These are phyloP conservation scores for Oopsacas minuta DNA, from an alignment of 37 sponge, comb jelly and placozoan species.

Conservation along the genomic window DNA sequence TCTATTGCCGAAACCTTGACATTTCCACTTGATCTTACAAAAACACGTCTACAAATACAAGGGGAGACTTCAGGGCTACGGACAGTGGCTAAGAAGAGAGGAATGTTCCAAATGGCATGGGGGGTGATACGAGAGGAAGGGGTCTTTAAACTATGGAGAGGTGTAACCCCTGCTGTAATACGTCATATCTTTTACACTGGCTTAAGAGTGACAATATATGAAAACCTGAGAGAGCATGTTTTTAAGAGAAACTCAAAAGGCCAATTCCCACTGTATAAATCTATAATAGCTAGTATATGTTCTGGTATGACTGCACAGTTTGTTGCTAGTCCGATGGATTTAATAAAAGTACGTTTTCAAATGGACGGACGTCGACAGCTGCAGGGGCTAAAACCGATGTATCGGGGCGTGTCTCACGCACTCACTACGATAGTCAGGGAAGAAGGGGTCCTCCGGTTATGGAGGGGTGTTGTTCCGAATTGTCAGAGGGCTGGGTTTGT, in stretches of 20 bases:
- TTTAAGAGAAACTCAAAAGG: slow-evolving; percentile 39
- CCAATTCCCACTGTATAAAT: slow-evolving; percentile 56
- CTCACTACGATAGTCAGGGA: slow-evolving; percentile 36
- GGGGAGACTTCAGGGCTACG: slow-evolving; percentile 25
- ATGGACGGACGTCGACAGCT: slow-evolving; percentile 61
- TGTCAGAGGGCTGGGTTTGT: slow-evolving; percentile 71
- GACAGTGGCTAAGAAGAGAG: slow-evolving; percentile 26
- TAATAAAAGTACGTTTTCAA: slow-evolving; percentile 65
- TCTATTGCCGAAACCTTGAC: slow-evolving; percentile 31
- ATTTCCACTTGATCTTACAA: slow-evolving; percentile 68
- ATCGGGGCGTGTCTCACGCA: slow-evolving; percentile 47
- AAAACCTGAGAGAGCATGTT: slow-evolving; percentile 46
- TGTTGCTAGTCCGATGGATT: slow-evolving; percentile 71
- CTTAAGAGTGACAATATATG: slow-evolving; percentile 58
- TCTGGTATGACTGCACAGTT: slow-evolving; percentile 64
- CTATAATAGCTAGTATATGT: slow-evolving; percentile 52
- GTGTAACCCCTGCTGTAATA: slow-evolving; percentile 53
- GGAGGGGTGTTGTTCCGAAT: slow-evolving; percentile 78
- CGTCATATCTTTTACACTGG: slow-evolving; percentile 63
- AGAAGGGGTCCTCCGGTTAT: slow-evolving; percentile 51
- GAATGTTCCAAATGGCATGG: slow-evolving; percentile 39
- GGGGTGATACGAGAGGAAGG: slow-evolving; percentile 67
- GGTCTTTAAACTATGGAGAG: slow-evolving; percentile 49
- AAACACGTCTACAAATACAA: slow-evolving; percentile 73
- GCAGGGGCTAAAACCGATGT: slow-evolving; percentile 43